These are phyloP conservation scores for Oryzias javanicus DNA, from an alignment of 2,113 vertebrate species.

Conservation along the genomic window DNA sequence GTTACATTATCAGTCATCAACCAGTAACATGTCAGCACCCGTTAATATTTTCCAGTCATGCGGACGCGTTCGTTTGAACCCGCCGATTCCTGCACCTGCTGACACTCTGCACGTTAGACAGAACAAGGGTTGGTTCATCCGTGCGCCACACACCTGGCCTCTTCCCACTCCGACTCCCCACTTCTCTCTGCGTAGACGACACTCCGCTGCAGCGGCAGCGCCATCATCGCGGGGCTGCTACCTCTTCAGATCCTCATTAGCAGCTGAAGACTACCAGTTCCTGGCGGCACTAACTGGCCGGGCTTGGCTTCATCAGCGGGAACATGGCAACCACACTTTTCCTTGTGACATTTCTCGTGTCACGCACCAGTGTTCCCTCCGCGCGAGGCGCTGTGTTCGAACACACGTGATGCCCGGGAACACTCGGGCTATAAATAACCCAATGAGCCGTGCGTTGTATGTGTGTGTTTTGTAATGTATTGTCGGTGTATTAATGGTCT, in stretches of 20 bases:
- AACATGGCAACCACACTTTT: constrained; percentile 30
- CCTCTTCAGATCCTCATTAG: constrained; percentile 48
- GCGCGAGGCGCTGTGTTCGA: constrained; percentile 14
- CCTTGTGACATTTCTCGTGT: constrained; percentile 65
- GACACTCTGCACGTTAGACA: not conserved
- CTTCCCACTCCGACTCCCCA: constrained; percentile 11
- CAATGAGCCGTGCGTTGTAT: constrained; percentile 33
- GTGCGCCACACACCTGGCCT: constrained; percentile 10
- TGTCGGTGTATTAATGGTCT: constrained; percentile 10
- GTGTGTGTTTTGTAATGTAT: constrained; percentile 20
- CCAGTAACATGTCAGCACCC: no score
- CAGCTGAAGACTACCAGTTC: constrained; percentile 51
- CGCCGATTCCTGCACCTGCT: no score
- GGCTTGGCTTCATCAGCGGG: constrained; percentile 4
- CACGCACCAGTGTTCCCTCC: constrained; percentile 46
- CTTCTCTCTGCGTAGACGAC: constrained; percentile 16
- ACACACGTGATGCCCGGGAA: constrained; percentile 52
- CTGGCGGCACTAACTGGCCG: constrained; percentile 39
- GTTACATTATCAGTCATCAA: no score
- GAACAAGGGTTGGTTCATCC: constrained; percentile 3
- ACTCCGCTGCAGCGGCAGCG: not conserved
- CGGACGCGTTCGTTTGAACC: no score
- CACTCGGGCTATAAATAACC: constrained; percentile 57
- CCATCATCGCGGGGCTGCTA: constrained; percentile 16
- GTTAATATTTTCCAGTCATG: no score